Percentiles rank a stretch among this genome's conserved stretches.
Evolutionary conservation across 1,140 invertebrate species (phyloP).

Genomic region (Atta texana): DNA sequence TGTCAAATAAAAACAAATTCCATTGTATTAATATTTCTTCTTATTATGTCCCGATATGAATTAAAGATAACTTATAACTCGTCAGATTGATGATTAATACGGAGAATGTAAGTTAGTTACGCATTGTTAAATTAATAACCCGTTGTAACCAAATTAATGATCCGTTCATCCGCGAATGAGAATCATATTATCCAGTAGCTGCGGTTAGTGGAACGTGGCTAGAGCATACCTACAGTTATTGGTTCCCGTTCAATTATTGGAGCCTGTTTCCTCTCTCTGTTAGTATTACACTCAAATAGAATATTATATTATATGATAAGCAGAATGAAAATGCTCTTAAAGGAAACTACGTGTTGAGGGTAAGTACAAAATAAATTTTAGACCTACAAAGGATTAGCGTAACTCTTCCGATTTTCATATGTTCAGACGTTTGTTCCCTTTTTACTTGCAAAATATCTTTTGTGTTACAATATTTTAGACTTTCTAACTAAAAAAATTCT

Average conservation of each 20-base stretch:
- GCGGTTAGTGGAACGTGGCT: constrained; percentile 68
- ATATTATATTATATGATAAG: constrained; percentile 50
- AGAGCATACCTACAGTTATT: constrained; percentile 66
- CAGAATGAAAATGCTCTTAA: neutral
- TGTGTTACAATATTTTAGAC: no score
- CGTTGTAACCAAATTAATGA: constrained; percentile 75
- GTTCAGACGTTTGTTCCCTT: no score
- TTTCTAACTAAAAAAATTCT: no score
- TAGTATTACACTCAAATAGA: constrained; percentile 21
- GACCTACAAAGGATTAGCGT: no score
- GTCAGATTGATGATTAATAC: constrained; percentile 25
- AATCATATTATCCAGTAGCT: constrained; percentile 69
- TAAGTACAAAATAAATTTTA: neutral
- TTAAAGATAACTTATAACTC: constrained; percentile 3
- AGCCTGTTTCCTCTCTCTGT: constrained; percentile 27
- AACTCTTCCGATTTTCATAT: no score
- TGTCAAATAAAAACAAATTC: neutral
- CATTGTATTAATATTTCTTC: neutral
- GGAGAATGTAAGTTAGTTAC: constrained; percentile 56
- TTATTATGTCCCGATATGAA: neutral
- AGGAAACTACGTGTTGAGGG: neutral
- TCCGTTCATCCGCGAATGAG: constrained; percentile 63
- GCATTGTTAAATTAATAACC: constrained; percentile 74
- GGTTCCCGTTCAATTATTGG: constrained; percentile 73
- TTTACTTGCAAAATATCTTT: no score